Evolutionary conservation across 1,140 invertebrate species (phyloP), one percentile per base, ranked within the genome.

Genomic region (Arctopsyche grandis): DNA sequence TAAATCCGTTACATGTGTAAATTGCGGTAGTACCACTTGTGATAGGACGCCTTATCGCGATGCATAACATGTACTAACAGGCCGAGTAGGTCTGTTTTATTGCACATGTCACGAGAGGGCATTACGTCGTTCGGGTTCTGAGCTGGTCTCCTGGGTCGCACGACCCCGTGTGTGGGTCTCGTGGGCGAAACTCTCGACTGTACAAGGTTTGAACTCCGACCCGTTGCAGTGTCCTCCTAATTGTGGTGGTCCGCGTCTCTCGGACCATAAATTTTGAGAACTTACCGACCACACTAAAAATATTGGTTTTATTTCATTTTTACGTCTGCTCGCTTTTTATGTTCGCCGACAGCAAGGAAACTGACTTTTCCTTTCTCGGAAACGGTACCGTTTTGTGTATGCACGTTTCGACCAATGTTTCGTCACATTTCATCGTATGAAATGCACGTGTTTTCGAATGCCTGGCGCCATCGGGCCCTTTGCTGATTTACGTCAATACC

Each of bases 251-350:
- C 21, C 58, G n/a, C 58, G n/a, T 21, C 21, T 19, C 48, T 52
- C 48, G 3, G 29, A 46, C 70, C 56, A 79, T 79, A 79, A 79
- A 75, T 79, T 79, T 75, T 71, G 21, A 69, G 43, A 44, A 19
- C 16, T 52, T 44, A 70, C 79, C 69, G 75, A 44, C 66, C 69
- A 71, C 74, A 46, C 70, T 78, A 77, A 73, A 77, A 63, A 69
- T 74, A 75, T n/a, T 78, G 71, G 38, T 78, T 78, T 80, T 80
- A 80, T 80, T 78, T 77, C 26, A 48, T 74, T 80, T 80, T 80
- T 77, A 80, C 70, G 52, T 75, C 56, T 48, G 44, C 46, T 76
- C 43, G 24, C 29, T 76, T 21, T 21, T 76, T 76, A 63, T 76
- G 7, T 44, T 38, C 29, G 29, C 21, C 73, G 48, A 73, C 70